Conservation (phyloP, 2,888 invertebrate genomes). For the Pyrochroa serraticornis region DNA sequence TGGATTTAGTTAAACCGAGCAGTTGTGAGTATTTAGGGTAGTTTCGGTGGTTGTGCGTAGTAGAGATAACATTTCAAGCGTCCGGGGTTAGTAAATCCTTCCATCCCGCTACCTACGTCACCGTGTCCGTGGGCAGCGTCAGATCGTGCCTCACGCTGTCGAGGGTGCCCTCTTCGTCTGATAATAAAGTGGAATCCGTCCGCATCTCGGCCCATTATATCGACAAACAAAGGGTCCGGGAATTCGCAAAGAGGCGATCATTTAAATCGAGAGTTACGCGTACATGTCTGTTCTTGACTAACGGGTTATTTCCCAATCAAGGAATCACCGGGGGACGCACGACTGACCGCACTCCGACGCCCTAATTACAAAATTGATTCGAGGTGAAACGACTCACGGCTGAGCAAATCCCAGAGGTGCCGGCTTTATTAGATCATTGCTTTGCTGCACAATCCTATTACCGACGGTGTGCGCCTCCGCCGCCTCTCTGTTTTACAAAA, state of each 20-base stretch:
- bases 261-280: conserved; percentile 22
- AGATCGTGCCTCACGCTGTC: too few relatives aligned
- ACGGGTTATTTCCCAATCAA: conserved; percentile 50
- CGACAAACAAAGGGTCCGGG: conserved; percentile 17
- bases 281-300: conserved; percentile 33
- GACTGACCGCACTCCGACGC: conserved; percentile 47
- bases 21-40: too few relatives aligned
- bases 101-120: too few relatives aligned
- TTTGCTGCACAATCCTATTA: conserved; percentile 54
- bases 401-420: conserved; percentile 51
- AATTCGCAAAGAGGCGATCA: conserved; percentile 25
- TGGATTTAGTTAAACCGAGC: too few relatives aligned
- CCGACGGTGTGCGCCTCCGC: conserved; percentile 34
- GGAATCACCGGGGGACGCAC: conserved; percentile 48
- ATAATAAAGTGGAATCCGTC: conserved; percentile 23
- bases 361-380: conserved; percentile 56
- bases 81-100: too few relatives aligned
- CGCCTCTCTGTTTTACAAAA: conserved; percentile 29
- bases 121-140: too few relatives aligned
- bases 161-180: conserved; percentile 8
- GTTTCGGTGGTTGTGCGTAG: too few relatives aligned
- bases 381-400: conserved; percentile 53
- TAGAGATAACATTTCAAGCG: too few relatives aligned
- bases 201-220: conserved; percentile 22
- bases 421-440: conserved; percentile 54